These are phyloP conservation scores for Ornithorhynchus anatinus DNA, from an alignment of 2,113 vertebrate genomes.

Conservation along the genomic window DNA sequence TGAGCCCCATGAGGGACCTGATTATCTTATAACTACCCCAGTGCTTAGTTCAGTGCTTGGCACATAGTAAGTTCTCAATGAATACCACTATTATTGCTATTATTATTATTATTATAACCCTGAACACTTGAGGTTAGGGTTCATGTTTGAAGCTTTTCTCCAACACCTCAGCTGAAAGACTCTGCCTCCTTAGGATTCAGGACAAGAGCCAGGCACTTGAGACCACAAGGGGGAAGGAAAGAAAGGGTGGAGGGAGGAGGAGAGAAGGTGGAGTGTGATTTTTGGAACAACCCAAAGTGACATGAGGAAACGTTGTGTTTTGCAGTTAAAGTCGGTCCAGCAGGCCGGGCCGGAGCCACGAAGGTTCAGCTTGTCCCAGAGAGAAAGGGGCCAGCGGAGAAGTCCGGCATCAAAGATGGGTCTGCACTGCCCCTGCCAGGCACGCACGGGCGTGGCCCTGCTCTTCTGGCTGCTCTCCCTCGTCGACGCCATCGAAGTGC, in stretches of 20 bases:
- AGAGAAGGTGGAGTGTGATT: too few relatives aligned
- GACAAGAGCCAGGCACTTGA: background rate
- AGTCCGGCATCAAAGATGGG: slow-evolving; percentile 73
- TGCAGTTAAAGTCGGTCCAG: slow-evolving; percentile 58
- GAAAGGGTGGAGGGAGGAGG: background rate
- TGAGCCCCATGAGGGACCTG: too few relatives aligned
- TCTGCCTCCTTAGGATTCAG: too few relatives aligned
- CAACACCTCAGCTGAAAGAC: too few relatives aligned
- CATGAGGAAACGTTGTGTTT: slow-evolving; percentile 2
- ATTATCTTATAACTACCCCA: too few relatives aligned
- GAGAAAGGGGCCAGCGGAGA: background rate
- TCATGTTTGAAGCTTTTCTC: too few relatives aligned
- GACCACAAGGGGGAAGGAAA: background rate
- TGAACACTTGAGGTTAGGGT: too few relatives aligned
- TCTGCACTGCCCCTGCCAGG: slow-evolving; percentile 52
- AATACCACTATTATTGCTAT: too few relatives aligned
- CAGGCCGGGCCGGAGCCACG: background rate
- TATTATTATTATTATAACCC: too few relatives aligned
- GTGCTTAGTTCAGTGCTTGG: too few relatives aligned
- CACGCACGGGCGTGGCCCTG: slow-evolving; percentile 61
- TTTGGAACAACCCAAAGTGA: background rate
- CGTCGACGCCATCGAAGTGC: slow-evolving; percentile 83
- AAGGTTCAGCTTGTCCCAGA: background rate
- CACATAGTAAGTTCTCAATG: too few relatives aligned
- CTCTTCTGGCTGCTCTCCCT: slow-evolving; percentile 74